Percentiles rank a stretch among this genome's conserved stretches.
phyloP scores from a whole-genome alignment of 1,140 invertebrate species.

The Dreissena polymorpha region DNA sequence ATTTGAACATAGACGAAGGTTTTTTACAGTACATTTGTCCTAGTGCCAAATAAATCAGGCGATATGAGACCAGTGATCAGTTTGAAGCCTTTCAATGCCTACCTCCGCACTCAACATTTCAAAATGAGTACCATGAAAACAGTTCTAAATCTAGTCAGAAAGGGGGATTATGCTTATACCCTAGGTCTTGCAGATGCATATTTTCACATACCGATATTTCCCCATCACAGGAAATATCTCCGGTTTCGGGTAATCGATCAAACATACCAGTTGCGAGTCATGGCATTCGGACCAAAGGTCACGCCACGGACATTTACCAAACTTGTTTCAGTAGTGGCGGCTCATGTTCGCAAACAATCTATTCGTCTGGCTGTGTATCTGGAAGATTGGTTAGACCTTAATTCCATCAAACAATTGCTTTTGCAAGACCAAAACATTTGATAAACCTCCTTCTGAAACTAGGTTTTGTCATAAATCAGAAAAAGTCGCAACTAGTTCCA shows the following conservation, averaged over 20 bases:
- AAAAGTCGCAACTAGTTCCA: too few species aligned
- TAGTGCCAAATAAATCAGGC: constrained; percentile 46
- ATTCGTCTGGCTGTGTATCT: constrained; percentile 14
- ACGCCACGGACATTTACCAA: constrained; percentile 21
- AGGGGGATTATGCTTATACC: constrained; percentile 36
- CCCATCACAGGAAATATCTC: constrained; percentile 8
- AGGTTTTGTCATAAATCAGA: too few species aligned
- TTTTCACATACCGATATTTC: constrained; percentile 48
- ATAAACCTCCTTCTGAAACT: neutral
- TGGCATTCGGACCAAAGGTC: constrained; percentile 18
- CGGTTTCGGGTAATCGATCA: constrained; percentile 14
- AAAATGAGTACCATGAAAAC: constrained; percentile 44
- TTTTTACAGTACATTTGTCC: constrained; percentile 48
- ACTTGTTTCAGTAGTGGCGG: constrained; percentile 27
- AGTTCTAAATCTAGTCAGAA: constrained; percentile 30
- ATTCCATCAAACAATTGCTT: neutral
- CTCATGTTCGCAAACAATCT: constrained; percentile 13
- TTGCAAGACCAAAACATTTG: constrained; percentile 20
- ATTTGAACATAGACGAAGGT: constrained; percentile 30
- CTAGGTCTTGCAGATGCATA: constrained; percentile 52
- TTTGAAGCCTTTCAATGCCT: constrained; percentile 43
- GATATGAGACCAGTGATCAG: constrained; percentile 34
- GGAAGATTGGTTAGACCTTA: constrained; percentile 28
- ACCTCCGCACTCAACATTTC: constrained; percentile 27
- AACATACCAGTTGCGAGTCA: constrained; percentile 3